Conservation (phyloP, 2,797 vertebrate genomes). For the Xenentodon cancila region DNA sequence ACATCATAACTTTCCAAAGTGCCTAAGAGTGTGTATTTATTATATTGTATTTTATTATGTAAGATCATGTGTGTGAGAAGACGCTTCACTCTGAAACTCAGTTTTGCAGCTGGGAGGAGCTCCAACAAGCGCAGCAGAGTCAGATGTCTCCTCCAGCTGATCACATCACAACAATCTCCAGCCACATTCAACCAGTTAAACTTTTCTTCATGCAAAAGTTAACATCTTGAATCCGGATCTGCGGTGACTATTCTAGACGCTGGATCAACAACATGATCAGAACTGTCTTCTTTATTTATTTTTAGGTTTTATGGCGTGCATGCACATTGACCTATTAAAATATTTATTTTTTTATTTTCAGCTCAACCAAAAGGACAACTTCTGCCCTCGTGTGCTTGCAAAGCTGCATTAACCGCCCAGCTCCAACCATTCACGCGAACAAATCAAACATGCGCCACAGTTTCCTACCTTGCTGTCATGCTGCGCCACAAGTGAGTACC, state of each 20-base stretch:
- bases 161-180: not conserved
- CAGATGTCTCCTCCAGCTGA: not conserved
- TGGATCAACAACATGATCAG: not conserved
- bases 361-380: no score
- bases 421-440: no score
- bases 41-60: no score
- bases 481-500: constrained; percentile 86
- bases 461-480: constrained; percentile 88
- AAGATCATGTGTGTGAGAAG: not conserved
- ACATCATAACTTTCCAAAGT: no score
- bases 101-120: rapidly evolving
- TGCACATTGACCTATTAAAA: not conserved
- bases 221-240: no score
- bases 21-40: no score
- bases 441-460: not conserved
- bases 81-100: not conserved
- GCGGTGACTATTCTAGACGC: not conserved
- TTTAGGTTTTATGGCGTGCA: not conserved
- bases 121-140: not conserved
- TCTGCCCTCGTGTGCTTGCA: not conserved
- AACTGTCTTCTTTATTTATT: not conserved
- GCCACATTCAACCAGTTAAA: constrained; percentile 11
- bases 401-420: not conserved
- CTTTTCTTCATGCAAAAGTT: not conserved
- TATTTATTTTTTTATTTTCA: no score